A percentile compares a stretch with the other conserved stretches of the same genome.
These are phyloP conservation scores for Hydractinia echinata DNA, from an alignment of 30 jellyfish, hydroid and myxozoan species.

Conservation along the genomic window DNA sequence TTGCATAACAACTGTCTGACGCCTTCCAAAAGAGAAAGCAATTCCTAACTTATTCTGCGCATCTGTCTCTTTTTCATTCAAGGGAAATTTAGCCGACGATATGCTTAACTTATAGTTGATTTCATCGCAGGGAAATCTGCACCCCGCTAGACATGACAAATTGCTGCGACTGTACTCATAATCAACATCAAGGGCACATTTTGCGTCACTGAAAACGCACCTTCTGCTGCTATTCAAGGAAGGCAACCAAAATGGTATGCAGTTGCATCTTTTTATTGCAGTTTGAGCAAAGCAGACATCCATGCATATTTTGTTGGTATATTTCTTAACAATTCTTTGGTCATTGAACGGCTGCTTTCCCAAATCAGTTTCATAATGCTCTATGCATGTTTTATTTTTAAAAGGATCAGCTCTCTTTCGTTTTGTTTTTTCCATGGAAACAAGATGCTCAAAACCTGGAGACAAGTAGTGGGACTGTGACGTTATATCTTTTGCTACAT, in stretches of 20 bases:
- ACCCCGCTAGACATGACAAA: neutral
- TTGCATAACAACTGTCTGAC: conserved; percentile 1
- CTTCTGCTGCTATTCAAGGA: conserved; percentile 1
- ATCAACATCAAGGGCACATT: neutral
- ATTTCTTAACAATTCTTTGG: conserved; percentile 1
- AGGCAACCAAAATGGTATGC: neutral
- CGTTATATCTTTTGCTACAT: neutral
- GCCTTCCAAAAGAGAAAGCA: neutral
- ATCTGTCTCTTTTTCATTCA: neutral
- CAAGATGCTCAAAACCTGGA: neutral
- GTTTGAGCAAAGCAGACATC: conserved; percentile 12
- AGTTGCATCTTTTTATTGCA: neutral
- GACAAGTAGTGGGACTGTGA: neutral
- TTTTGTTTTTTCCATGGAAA: neutral
- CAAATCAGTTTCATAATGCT: neutral
- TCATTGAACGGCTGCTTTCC: neutral
- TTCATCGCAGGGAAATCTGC: conserved; percentile 8
- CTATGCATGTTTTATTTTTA: neutral
- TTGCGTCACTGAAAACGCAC: conserved; percentile 7
- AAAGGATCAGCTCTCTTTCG: conserved; percentile 18
- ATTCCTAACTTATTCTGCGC: neutral
- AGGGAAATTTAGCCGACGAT: neutral
- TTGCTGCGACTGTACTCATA: neutral
- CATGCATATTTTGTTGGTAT: neutral
- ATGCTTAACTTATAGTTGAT: neutral